Evolutionary conservation across 2,113 vertebrate species (phyloP).

Genomic region (Sander vitreus): DNA sequence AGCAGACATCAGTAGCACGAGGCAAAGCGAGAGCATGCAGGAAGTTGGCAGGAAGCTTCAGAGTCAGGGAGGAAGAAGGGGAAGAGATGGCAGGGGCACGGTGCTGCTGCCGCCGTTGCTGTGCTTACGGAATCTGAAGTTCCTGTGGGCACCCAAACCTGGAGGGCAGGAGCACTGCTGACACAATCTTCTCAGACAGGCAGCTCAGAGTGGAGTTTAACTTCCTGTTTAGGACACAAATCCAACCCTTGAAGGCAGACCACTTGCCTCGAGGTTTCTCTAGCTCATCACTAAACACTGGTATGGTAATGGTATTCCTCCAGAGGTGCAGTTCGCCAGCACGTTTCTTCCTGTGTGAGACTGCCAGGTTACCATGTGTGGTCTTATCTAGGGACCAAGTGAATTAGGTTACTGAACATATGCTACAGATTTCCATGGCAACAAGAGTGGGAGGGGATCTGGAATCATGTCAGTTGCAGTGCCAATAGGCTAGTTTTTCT

Average conservation of each 20-base stretch:
- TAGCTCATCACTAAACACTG: neutral
- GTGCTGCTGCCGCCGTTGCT: neutral
- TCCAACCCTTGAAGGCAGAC: neutral
- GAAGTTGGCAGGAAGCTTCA: constrained; percentile 52
- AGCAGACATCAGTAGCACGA: constrained; percentile 29
- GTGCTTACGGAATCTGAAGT: constrained; percentile 25
- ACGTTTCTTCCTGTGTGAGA: constrained; percentile 7
- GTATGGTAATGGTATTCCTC: neutral
- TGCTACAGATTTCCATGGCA: constrained; percentile 79
- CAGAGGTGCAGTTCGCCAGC: constrained; percentile 25
- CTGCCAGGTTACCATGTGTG: constrained; percentile 57
- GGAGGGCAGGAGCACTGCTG: constrained; percentile 60
- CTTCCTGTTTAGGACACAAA: constrained; percentile 19
- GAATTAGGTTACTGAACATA: constrained; percentile 77
- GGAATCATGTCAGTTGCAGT: constrained; percentile 64
- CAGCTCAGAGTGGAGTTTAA: constrained; percentile 10
- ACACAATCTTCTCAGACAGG: constrained; percentile 49
- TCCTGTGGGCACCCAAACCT: constrained; percentile 32
- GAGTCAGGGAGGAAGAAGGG: constrained; percentile 32
- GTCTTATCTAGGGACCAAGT: constrained; percentile 53
- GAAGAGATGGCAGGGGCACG: constrained; percentile 20
- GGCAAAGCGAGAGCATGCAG: constrained; percentile 39
- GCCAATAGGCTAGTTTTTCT: constrained; percentile 51
- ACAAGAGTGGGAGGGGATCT: constrained; percentile 68
- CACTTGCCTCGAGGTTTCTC: neutral